Evolutionary conservation across 2,113 vertebrate genomes (phyloP), one percentile per base, ranked within the genome.

Genomic region (Thryonomys swinderianus): DNA sequence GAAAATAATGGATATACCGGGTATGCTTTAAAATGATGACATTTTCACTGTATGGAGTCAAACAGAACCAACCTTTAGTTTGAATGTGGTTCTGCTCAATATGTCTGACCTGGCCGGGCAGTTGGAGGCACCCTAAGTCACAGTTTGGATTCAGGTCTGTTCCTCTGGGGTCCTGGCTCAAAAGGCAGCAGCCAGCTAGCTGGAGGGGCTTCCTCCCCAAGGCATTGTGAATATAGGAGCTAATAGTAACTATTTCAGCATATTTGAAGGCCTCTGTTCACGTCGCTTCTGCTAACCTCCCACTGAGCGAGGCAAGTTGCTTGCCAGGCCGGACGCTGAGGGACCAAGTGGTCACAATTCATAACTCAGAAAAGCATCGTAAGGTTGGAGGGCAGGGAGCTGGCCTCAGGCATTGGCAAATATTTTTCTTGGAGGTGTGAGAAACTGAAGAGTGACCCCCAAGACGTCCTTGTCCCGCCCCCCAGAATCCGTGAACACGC

Each of bases 51-150:
- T 51, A 51, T 21, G 57, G 42, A 53, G 27, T 61, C 81, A 82
- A 88, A 79, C 27, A 25, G 81, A 81, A 57, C n/a, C 32, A 71
- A 67, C 64, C 37, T 62, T 61, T 81, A 64, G 37, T 59, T 10
- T 42, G 59, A 57, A 59, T 14, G 42, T 48, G 45, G 17, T 51
- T 42, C 37, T 23, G 37, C 20, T 92, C 30, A n/a, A 0, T 25
- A 45, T 6, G 40, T 34, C 1, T 18, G n/a, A 30, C 21, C 5
- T 21, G 74, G 61, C 40, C 61, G 30, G 18, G 48, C 14, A 34
- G 18, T 30, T 67, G 23, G 0, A 0, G n/a, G 27, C 11, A 34
- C 37, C 53, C 3, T 1, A 2, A 61, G n/a, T 21, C 48, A 14
- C 7, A 53, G 34, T 32, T 7, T 37, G 11, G 57, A 42, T 87